phyloP scores from a whole-genome alignment of 2,113 vertebrate species.

The Vulpes ferrilata region DNA sequence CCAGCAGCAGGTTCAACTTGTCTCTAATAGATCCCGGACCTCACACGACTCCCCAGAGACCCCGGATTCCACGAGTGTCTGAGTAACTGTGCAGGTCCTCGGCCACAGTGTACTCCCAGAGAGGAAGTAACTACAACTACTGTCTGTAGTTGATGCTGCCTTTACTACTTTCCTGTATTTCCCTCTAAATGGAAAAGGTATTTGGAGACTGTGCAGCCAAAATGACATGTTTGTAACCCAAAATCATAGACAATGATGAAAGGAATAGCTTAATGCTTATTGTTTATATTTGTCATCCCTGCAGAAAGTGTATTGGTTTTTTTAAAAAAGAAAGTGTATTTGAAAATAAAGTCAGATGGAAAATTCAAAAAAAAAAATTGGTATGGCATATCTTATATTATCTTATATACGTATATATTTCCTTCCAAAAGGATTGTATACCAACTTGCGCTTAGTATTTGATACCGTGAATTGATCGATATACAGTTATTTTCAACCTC shows the following conservation, averaged over 20 bases:
- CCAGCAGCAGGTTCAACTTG: neutral
- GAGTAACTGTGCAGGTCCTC: neutral
- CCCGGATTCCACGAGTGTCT: neutral
- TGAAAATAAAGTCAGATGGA: too few relatives aligned
- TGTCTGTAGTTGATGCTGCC: neutral
- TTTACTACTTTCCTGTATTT: neutral
- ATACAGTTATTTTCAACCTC: neutral
- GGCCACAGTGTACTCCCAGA: neutral
- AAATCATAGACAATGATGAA: neutral
- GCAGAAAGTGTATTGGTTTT: too few relatives aligned
- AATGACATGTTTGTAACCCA: neutral
- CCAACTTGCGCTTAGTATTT: neutral
- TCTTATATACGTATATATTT: neutral
- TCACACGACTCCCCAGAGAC: neutral
- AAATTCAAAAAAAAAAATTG: too few relatives aligned
- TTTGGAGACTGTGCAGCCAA: neutral
- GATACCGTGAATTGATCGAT: neutral
- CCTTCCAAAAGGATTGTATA: neutral
- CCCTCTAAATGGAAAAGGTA: neutral
- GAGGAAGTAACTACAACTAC: neutral
- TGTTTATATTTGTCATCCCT: too few relatives aligned
- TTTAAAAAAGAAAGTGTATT: too few relatives aligned
- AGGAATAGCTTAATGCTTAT: neutral
- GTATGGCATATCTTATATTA: neutral
- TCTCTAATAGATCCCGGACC: neutral